Conservation (phyloP, 2,797 vertebrate genomes). For the Parauchenoglanis punctatus region DNA sequence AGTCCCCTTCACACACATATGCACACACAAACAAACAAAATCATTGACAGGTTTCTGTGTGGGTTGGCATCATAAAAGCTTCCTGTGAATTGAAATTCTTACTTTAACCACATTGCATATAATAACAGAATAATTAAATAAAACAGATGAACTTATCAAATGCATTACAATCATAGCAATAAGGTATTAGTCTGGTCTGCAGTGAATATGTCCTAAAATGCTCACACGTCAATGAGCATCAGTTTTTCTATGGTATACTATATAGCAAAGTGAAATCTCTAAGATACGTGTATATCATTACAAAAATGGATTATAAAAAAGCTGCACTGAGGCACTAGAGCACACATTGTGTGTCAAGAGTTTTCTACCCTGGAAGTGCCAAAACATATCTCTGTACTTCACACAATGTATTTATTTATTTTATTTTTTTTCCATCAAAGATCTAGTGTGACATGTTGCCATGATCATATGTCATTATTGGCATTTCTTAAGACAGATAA, state of each 20-base stretch:
- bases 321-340: background rate
- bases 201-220: background rate
- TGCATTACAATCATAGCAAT: background rate
- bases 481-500: background rate
- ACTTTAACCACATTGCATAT: constrained; percentile 14
- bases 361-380: background rate
- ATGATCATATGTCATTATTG: background rate
- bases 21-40: constrained; percentile 34
- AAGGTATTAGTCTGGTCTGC: background rate
- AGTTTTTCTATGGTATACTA: background rate
- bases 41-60: constrained; percentile 64
- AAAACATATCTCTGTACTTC: background rate
- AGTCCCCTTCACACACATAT: constrained; percentile 26
- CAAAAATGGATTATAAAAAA: background rate
- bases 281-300: no score
- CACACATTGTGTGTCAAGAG: background rate
- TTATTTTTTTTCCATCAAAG: background rate
- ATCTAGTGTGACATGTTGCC: background rate
- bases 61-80: constrained; percentile 63
- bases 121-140: background rate
- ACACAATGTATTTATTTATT: background rate
- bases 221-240: background rate
- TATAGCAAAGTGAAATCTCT: background rate
- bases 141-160: background rate
- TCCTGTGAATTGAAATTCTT: constrained; percentile 66